These are phyloP conservation scores for Gryon sp. DNA, from an alignment of 1,140 invertebrate species.

Conservation along the genomic window DNA sequence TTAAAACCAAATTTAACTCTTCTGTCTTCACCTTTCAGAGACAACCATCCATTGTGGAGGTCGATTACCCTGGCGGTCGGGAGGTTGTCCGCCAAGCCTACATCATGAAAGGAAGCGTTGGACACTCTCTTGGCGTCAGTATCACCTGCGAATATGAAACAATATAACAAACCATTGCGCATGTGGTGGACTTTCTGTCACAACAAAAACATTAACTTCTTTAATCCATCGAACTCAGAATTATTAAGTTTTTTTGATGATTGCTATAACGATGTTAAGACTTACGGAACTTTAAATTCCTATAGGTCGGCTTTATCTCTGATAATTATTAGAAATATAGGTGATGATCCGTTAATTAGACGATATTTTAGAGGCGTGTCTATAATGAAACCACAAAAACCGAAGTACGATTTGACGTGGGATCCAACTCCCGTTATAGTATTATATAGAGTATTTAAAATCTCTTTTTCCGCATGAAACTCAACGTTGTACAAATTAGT, in stretches of 20 bases:
- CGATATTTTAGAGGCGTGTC: constrained; percentile 10
- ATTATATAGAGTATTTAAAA: neutral
- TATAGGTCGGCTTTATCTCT: constrained; percentile 24
- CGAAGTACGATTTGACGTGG: constrained; percentile 28
- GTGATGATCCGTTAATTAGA: constrained; percentile 11
- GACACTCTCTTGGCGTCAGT: neutral
- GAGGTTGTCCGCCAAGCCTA: constrained; percentile 29
- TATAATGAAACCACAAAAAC: constrained; percentile 14
- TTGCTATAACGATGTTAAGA: neutral
- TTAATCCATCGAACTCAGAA: neutral
- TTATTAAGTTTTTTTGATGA: neutral
- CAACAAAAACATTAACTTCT: neutral
- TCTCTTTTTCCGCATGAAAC: neutral
- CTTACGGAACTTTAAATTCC: constrained; percentile 28
- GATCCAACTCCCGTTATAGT: neutral
- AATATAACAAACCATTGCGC: neutral
- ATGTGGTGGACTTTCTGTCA: neutral
- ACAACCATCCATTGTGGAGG: constrained; percentile 53
- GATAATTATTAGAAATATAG: constrained; percentile 17
- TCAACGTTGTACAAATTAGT: too few species aligned
- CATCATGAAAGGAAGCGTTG: neutral
- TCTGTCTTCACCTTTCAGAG: constrained; percentile 48
- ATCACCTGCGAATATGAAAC: neutral
- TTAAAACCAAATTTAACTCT: constrained; percentile 34
- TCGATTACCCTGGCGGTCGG: too few species aligned